phyloP scores from a whole-genome alignment of 2,888 invertebrate genomes.

The Artemia sp. region DNA sequence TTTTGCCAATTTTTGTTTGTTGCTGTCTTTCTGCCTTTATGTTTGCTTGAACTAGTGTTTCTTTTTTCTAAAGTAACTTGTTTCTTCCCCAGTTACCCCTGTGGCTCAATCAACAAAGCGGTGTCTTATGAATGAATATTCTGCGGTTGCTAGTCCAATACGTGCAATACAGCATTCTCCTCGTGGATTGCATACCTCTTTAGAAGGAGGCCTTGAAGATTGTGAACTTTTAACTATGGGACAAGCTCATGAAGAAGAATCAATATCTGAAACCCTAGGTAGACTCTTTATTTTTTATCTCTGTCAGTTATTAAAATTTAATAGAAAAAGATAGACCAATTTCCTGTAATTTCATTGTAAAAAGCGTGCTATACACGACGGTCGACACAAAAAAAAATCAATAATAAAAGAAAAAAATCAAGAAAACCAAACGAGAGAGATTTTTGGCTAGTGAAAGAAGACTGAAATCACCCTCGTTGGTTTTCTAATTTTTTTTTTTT shows the following conservation, averaged over 20 bases:
- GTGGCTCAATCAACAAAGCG: slow-evolving; percentile 21
- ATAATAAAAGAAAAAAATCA: no score
- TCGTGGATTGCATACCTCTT: slow-evolving; percentile 30
- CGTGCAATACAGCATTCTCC: slow-evolving; percentile 24
- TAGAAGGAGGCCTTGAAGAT: slow-evolving; percentile 34
- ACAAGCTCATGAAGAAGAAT: slow-evolving; percentile 19
- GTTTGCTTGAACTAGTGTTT: slow-evolving; percentile 21
- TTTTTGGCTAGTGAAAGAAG: no score
- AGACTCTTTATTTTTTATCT: no score
- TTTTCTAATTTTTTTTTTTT: no score
- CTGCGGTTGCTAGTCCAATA: slow-evolving; percentile 15
- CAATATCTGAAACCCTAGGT: no score
- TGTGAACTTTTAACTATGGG: slow-evolving; percentile 30
- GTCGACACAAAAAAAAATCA: no score
- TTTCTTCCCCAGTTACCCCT: slow-evolving; percentile 17
- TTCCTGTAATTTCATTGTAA: no score
- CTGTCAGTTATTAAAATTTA: no score
- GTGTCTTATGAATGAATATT: slow-evolving; percentile 22
- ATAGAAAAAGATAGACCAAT: no score
- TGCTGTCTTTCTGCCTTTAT: background rate
- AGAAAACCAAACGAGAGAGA: no score
- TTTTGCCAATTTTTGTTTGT: background rate
- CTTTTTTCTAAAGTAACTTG: slow-evolving; percentile 26
- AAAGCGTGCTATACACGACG: no score
- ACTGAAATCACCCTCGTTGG: no score